Base-by-base conservation (phyloP, 2,888 invertebrate species). In the Flexamia atlantica region DNA sequence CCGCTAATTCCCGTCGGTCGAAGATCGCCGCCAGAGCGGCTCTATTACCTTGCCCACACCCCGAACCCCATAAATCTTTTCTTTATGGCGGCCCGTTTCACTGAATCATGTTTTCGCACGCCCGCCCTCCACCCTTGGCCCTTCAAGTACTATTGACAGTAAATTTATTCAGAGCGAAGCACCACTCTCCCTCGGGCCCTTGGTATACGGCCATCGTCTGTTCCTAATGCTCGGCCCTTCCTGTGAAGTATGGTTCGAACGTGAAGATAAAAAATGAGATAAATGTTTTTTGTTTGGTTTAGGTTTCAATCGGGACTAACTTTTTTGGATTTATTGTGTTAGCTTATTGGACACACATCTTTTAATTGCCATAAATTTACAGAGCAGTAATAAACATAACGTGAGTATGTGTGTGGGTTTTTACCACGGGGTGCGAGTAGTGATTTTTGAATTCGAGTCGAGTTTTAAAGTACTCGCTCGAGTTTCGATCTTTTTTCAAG, bases 91-190 rank as follows among this genome's bases (percentile, higher is more conserved):
- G 64, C 79, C 79, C 79, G 76, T 83, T 83, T 64, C 83, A 83
- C 60, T 83, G 79, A 83, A 83, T 83, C 83, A 83, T 83, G 79
- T 83, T 83, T 79, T 79, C 83, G 79, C 76, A 74, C 79, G 83
- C 76, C 72, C 76, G 14, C 25, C 74, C 36, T 28, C 40, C 53
- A 50, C 74, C 68, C 53, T 50, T 40, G 40, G 57, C 60, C 46
- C 79, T 57, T 79, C 57, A 53, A 79, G 57, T 30, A 36, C 79
- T 79, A 79, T 57, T 36, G 57, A 57, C 79, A 57, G 57, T 57
- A 50, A 57, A 79, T 79, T 30, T 79, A 79, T 79, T 79, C 74
- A 76, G 40, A 46, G 23, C 23, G 74, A 76, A 76, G 74, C 40
- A 28, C 74, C 42, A 40, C 74, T 46, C 46, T 40, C 20, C 72